Base-by-base conservation (phyloP, 2,113 vertebrate species). In the Cynocephalus volans region DNA sequence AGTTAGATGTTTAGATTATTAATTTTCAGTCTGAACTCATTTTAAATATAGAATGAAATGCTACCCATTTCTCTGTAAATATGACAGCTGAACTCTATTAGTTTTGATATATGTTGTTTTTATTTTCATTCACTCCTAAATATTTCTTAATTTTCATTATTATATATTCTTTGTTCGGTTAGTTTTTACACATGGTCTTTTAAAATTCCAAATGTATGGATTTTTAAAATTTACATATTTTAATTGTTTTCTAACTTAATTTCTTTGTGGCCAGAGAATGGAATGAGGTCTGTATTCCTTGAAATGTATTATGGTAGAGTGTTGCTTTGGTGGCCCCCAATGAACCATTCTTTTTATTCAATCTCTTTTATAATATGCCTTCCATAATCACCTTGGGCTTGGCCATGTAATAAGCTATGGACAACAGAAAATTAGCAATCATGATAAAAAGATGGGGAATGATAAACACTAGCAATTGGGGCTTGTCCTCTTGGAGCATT, bases 21-120 rank as follows among this genome's bases (percentile, higher is more conserved):
- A 75, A 56, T 65, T 87, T 94, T 62, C 24, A 64, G 19, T 45
- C 15, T 62, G 65, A 85, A 11, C 1, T 86, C 50, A 41, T 90
- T 80, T 93, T 41, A 85, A 89, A 73, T 81, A 90, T n/a, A 83
- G 8, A 89, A 85, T 80, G 52, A 80, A 90, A 83, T 70, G 54
- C 52, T 83, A 19, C 36, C 18, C 5, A 70, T 87, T 92, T 92
- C n/a, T 67, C 26, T 67, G 81, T 67, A 75, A 95, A 79, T 69
- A 54, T 82, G 24, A 86, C 10, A 92, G 5, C n/a, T 84, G 62
- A 96, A 67, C 23, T 28, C 10, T 13, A n/a, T 86, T 36, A 62
- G 33, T 86, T 60, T 41, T 41, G 41, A 41, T 41, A 41, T 83
- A 31, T 62, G 21, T 67, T 41, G 72, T 84, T 82, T 93, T 90